Evolutionary conservation across 2,797 vertebrate genomes (phyloP), one percentile per base, ranked within the genome.

Genomic region (Hypotaenidia philippensis): DNA sequence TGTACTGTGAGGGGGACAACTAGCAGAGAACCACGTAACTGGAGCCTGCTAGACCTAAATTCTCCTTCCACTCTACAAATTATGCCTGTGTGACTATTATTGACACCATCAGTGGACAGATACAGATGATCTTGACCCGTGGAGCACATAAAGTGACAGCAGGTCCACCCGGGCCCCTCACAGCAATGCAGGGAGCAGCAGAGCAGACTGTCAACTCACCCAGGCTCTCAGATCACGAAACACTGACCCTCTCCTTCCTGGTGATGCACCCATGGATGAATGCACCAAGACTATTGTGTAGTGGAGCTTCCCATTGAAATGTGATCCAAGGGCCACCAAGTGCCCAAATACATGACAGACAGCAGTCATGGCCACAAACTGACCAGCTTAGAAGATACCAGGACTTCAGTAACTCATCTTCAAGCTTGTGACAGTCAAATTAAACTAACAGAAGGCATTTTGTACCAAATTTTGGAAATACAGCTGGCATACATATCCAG

Each of bases 131-230:
- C 2, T 4, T 13, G 21, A 31, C 23, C 74, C 26, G n/a, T 7
- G 6, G 36, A 69, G 77, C 34, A 40, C 36, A 19, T 0, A 2
- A 4, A 41, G 13, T 0, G 2, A 25, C 0, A 2, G 40, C 66
- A 66, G 52, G 26, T 63, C 9, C 44, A 63, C 26, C 27, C 65
- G 44, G 8, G 9, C 2, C 32, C 27, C 63, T 50, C n/a, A 15
- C 40, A 55, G 47, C 59, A 13, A 3, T 0, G 12, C 44, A 56
- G 13, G 38, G 1, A 21, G 27, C 27, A 38, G 27, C 0, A 31
- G 72, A 77, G 47, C 64, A 88, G 23, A 21, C 0, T n/a, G 29
- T 6, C 29, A 55, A 76, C 56, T 66, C 76, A 41, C 2, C 9
- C 68, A 88, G 23, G 18, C 0, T n/a, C 29, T 6, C 29, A 57